These are phyloP conservation scores for Polyommatus iphigenia DNA, from an alignment of 2,888 invertebrate species.

Conservation along the genomic window DNA sequence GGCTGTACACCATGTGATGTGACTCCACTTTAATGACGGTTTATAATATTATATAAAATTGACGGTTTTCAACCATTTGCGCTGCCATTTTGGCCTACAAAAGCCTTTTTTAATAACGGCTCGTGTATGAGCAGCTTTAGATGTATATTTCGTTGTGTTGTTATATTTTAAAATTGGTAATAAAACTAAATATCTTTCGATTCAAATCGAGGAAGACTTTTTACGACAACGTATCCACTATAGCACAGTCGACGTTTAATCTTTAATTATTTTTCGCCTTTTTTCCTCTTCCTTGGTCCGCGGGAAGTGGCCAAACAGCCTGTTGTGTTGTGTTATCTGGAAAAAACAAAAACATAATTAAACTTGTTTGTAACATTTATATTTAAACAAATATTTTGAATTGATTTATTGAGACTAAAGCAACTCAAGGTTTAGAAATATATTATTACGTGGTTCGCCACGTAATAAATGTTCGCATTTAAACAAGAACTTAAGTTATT, in stretches of 20 bases:
- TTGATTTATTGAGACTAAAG: too few relatives aligned
- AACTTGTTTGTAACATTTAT: neutral
- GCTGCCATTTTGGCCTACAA: neutral
- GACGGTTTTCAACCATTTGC: neutral
- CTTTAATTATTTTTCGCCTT: neutral
- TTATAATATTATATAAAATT: too few relatives aligned
- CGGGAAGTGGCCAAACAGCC: conserved; percentile 18
- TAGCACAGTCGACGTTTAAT: neutral
- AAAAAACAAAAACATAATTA: neutral
- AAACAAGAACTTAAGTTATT: too few relatives aligned
- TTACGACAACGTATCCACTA: conserved; percentile 1
- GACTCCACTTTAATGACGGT: neutral
- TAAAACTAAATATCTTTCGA: conserved; percentile 15
- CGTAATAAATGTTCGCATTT: too few relatives aligned
- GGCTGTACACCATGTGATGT: neutral
- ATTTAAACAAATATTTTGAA: too few relatives aligned
- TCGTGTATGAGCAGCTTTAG: neutral
- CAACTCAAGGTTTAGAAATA: too few relatives aligned
- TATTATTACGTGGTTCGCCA: too few relatives aligned
- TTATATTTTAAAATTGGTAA: neutral
- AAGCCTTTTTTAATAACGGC: neutral
- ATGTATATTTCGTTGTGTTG: neutral
- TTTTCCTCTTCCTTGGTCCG: conserved; percentile 16
- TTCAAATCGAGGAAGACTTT: conserved; percentile 12
- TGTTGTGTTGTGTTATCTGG: conserved; percentile 30